Evolutionary conservation across 1,140 invertebrate species (phyloP).

Genomic region (Atta cephalotes): DNA sequence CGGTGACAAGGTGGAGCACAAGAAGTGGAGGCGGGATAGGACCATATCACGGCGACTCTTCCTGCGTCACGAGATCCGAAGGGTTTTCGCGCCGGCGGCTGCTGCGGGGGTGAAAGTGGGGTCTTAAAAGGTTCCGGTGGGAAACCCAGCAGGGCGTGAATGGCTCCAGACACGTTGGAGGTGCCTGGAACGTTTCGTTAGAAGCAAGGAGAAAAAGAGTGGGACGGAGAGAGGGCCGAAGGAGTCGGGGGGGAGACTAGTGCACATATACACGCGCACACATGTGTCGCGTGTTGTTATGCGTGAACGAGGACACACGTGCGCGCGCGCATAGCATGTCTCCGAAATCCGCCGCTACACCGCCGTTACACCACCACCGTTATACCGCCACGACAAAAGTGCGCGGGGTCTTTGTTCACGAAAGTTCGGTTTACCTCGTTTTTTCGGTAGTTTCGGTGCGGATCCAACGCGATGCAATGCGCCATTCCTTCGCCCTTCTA

Average conservation of each 20-base stretch:
- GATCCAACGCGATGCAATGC: slow-evolving; percentile 33
- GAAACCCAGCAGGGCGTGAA: slow-evolving; percentile 78
- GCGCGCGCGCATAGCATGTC: slow-evolving; percentile 61
- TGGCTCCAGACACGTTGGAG: slow-evolving; percentile 77
- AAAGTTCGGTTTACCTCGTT: slow-evolving; percentile 76
- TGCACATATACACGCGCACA: slow-evolving; percentile 5
- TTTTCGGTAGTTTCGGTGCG: slow-evolving; percentile 59
- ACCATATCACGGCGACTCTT: slow-evolving; percentile 59
- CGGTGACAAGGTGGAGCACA: slow-evolving; percentile 29
- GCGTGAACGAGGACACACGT: slow-evolving; percentile 49
- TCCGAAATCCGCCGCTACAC: slow-evolving; percentile 63
- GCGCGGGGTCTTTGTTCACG: slow-evolving; percentile 71
- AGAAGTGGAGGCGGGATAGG: slow-evolving; percentile 18
- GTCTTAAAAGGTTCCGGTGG: slow-evolving; percentile 82
- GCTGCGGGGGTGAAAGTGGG: slow-evolving; percentile 78
- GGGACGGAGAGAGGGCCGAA: neutral
- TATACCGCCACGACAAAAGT: slow-evolving; percentile 9
- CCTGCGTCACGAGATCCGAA: slow-evolving; percentile 53
- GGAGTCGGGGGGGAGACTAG: neutral
- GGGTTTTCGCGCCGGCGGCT: slow-evolving; percentile 77
- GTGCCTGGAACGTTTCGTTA: slow-evolving; percentile 67
- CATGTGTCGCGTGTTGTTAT: slow-evolving; percentile 27
- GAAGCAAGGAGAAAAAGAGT: slow-evolving; percentile 39
- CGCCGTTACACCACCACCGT: slow-evolving; percentile 2
- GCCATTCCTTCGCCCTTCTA: slow-evolving; percentile 61